These are phyloP conservation scores for Psammodynastes pulverulentus DNA, from an alignment of 2,113 vertebrate species.

Conservation along the genomic window DNA sequence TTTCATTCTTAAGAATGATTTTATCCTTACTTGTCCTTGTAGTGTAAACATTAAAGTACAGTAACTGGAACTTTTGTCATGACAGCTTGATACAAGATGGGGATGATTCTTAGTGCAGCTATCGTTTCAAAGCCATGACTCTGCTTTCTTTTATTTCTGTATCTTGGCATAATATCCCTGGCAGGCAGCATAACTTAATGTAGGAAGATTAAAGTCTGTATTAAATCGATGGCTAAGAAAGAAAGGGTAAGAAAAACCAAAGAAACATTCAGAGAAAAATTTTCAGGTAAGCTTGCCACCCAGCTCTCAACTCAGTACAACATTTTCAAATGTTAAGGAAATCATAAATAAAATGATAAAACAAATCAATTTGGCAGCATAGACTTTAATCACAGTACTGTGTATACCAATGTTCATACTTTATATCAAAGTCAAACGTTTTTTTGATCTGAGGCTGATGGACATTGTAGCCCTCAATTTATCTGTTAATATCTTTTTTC, in stretches of 20 bases:
- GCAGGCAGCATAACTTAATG: neutral
- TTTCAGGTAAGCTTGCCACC: neutral
- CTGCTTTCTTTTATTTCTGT: neutral
- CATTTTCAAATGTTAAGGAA: neutral
- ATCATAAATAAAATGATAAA: neutral
- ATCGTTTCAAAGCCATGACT: fast-evolving
- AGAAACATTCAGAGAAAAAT: neutral
- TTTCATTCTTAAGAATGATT: neutral
- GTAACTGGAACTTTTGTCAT: neutral
- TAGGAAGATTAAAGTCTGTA: slow-evolving; percentile 2
- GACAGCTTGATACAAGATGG: neutral
- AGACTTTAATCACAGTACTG: neutral
- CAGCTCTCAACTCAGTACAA: neutral
- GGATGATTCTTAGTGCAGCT: neutral
- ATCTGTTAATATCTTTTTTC: neutral
- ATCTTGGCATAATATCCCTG: neutral
- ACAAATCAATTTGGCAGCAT: neutral
- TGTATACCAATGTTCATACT: neutral
- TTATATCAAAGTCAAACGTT: neutral
- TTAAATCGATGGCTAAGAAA: neutral
- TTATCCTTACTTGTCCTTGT: neutral
- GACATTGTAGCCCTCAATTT: neutral
- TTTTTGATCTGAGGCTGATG: neutral
- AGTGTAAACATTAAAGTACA: neutral
- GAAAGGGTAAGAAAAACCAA: slow-evolving; percentile 3